Conservation (phyloP, 2,888 invertebrate genomes). For the Shargacucullia verbasci region DNA sequence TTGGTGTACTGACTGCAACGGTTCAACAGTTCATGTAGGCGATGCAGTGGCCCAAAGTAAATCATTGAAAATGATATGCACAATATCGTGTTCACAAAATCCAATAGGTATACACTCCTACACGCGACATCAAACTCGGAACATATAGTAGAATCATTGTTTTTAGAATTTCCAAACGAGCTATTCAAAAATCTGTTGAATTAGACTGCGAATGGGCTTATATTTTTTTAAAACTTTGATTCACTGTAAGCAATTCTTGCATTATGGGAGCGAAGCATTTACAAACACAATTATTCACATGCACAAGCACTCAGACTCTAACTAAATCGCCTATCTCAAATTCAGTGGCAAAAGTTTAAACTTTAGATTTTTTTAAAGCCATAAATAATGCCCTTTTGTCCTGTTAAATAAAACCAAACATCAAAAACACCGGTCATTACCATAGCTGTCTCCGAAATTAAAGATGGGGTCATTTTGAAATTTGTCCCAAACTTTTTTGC, state of each 20-base stretch:
- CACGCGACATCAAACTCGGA: neutral
- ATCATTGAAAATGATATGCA: slow-evolving; percentile 5
- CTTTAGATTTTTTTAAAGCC: neutral
- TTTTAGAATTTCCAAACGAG: too few relatives aligned
- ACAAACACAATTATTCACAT: too few relatives aligned
- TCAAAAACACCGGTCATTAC: slow-evolving; percentile 30
- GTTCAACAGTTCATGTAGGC: slow-evolving; percentile 7
- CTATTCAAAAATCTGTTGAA: too few relatives aligned
- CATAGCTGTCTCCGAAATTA: slow-evolving; percentile 35
- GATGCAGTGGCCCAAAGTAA: neutral
- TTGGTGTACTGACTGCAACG: too few relatives aligned
- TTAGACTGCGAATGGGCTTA: too few relatives aligned
- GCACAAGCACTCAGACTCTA: too few relatives aligned
- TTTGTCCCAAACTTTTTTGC: slow-evolving; percentile 66
- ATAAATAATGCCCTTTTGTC: neutral
- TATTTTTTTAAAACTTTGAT: too few relatives aligned
- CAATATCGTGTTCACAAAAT: neutral
- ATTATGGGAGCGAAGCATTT: too few relatives aligned
- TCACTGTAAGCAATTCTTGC: too few relatives aligned
- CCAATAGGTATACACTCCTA: neutral
- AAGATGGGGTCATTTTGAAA: slow-evolving; percentile 67
- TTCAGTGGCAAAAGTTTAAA: neutral
- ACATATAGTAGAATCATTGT: too few relatives aligned
- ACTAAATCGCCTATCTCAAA: neutral
- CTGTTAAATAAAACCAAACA: slow-evolving; percentile 1